Base-by-base conservation (phyloP, 2,888 invertebrate species). In the Lepidochitona cinerea region DNA sequence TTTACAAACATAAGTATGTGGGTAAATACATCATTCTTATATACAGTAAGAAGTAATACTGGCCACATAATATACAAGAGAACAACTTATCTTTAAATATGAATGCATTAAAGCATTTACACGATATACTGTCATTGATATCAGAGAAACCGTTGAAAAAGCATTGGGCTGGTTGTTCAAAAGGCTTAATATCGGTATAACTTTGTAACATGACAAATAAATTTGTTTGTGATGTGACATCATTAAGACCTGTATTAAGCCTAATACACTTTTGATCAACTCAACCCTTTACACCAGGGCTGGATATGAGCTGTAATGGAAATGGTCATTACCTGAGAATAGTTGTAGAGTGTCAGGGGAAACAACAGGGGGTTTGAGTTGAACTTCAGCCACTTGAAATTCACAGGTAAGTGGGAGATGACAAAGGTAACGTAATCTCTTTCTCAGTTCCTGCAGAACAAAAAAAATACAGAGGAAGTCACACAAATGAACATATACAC, bases 381-480 rank as follows among this genome's bases (percentile, higher is more conserved):
- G 94, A 74, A 98, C 93, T 91, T 98, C 98, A 49, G 96, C 96
- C 49, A 98, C 93, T 86, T 96, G 95, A 91, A 97, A 97, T 75
- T 95, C 95, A 86, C 96, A 96, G 75, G 96, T 95, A 7, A 97
- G 92, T 0, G 98, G 98, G 83, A 99, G 92, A 91, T 99, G 98
- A 71, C 95, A 93, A 67, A 96, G 91, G 85, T 95, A 96, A 67
- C 95, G 93, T 81, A 95, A 92, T 65, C 95, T 92, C 76, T 93
- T 93, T 83, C 97, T 92, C 87, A 96, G 85, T 84, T 96, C 95
- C 89, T 90, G 76, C 18, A 49, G n/a, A 49, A 7, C 49, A 49
- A 2, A 49, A 18, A 49, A 49, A 4, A 49, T 49, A n/a, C 49
- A 49, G 1, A 4, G 4, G 23, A 49, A 4, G 81, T 75, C 68